Percentiles rank a stretch among this genome's conserved stretches.
These are phyloP conservation scores for Osmerus eperlanus DNA, from an alignment of 2,113 vertebrate species.

Conservation along the genomic window DNA sequence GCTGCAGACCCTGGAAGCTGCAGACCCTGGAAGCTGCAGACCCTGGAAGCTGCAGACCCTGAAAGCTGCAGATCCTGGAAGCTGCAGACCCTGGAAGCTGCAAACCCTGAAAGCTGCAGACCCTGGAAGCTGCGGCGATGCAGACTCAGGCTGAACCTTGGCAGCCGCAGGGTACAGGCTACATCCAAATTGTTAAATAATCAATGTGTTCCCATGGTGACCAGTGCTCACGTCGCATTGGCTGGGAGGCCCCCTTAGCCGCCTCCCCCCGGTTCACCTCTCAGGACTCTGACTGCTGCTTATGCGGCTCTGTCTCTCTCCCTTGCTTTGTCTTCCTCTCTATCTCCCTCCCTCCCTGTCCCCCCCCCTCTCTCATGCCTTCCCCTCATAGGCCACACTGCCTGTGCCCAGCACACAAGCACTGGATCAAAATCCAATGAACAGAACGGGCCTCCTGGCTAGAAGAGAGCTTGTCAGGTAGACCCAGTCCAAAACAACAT, in stretches of 20 bases:
- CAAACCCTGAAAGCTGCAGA: slow-evolving; percentile 28
- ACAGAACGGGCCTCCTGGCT: background rate
- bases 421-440: slow-evolving; percentile 1
- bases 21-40: no score
- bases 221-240: slow-evolving; percentile 49
- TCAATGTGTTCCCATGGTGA: slow-evolving; percentile 75
- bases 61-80: slow-evolving; percentile 32
- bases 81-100: no score
- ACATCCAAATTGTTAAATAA: slow-evolving; percentile 75
- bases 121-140: slow-evolving; percentile 56
- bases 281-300: slow-evolving; percentile 49
- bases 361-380: background rate
- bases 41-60: slow-evolving; percentile 42
- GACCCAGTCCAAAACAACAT: background rate
- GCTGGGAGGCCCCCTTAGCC: slow-evolving; percentile 37
- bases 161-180: slow-evolving; percentile 52
- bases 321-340: background rate
- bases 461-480: background rate
- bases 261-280: slow-evolving; percentile 52
- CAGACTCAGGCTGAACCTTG: slow-evolving; percentile 63
- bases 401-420: slow-evolving; percentile 15
- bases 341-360: background rate
- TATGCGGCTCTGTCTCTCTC: slow-evolving; percentile 36
- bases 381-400: slow-evolving; percentile 30
- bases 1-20: no score